phyloP scores from a whole-genome alignment of 2,888 invertebrate genomes.

The Adineta ricciae region DNA sequence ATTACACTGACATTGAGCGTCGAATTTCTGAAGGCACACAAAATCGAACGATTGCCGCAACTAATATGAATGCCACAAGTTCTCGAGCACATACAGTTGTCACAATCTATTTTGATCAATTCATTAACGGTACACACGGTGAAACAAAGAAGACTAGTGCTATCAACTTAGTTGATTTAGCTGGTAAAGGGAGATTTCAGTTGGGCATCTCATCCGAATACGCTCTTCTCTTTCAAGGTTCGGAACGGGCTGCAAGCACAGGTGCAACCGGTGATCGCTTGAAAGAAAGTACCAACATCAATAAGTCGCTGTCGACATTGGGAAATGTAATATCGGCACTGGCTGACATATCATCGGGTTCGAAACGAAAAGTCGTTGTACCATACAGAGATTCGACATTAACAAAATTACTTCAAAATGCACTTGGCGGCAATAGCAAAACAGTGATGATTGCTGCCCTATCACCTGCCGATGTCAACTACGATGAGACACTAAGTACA shows the following conservation, averaged over 20 bases:
- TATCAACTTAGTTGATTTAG: constrained; percentile 50
- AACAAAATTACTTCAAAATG: constrained; percentile 50
- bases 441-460: constrained; percentile 51
- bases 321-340: constrained; percentile 51
- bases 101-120: constrained; percentile 50
- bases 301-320: constrained; percentile 49
- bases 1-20: constrained; percentile 48
- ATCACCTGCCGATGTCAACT: constrained; percentile 50
- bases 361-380: constrained; percentile 48
- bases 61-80: constrained; percentile 51
- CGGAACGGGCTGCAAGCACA: constrained; percentile 50
- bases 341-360: constrained; percentile 47
- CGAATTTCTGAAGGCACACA: constrained; percentile 51
- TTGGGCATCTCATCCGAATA: too few species aligned
- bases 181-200: constrained; percentile 34
- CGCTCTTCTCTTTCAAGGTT: too few species aligned
- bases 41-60: constrained; percentile 49
- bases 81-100: constrained; percentile 50
- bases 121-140: constrained; percentile 42
- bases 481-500: constrained; percentile 48
- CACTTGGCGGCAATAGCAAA: constrained; percentile 51
- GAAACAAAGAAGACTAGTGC: constrained; percentile 49
- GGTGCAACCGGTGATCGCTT: constrained; percentile 50
- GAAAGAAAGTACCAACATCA: constrained; percentile 51
- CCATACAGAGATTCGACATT: constrained; percentile 50